Conservation (phyloP, 2,113 vertebrate species). For the Hyperopisus bebe region DNA sequence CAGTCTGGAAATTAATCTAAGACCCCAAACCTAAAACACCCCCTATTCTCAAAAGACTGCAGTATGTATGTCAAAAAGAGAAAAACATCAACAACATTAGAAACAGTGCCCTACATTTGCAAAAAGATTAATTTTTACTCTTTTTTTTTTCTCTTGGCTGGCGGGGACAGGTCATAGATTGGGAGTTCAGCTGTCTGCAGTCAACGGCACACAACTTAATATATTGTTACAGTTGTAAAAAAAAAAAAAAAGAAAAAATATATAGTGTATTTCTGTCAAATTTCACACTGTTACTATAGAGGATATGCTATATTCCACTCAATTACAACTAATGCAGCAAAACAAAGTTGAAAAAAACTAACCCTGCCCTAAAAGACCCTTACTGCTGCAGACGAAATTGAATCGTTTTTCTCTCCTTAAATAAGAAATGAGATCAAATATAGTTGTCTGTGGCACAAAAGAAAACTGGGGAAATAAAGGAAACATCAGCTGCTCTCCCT, state of each 20-base stretch:
- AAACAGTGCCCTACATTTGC: slow-evolving; percentile 58
- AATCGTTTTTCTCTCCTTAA: slow-evolving; percentile 43
- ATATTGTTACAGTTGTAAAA: slow-evolving; percentile 70
- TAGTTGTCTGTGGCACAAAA: slow-evolving; percentile 52
- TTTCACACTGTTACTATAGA: slow-evolving; percentile 67
- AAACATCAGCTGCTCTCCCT: slow-evolving; percentile 35
- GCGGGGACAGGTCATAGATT: slow-evolving; percentile 25
- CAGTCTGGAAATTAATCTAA: slow-evolving; percentile 38
- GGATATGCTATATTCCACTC: slow-evolving; percentile 66
- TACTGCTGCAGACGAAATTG: slow-evolving; percentile 58
- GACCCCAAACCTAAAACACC: slow-evolving; percentile 45
- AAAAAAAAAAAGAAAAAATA: slow-evolving; percentile 61
- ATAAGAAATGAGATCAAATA: slow-evolving; percentile 59
- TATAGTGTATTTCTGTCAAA: slow-evolving; percentile 52
- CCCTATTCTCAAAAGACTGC: slow-evolving; percentile 45
- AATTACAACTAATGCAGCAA: slow-evolving; percentile 66
- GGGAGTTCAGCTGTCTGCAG: slow-evolving; percentile 47
- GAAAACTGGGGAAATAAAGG: slow-evolving; percentile 48
- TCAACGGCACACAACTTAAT: slow-evolving; percentile 69
- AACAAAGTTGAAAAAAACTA: slow-evolving; percentile 53
- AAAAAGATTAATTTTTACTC: slow-evolving; percentile 44
- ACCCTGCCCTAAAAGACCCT: slow-evolving; percentile 63
- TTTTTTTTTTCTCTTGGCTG: slow-evolving; percentile 31
- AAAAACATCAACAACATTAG: slow-evolving; percentile 62
- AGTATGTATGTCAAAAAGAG: slow-evolving; percentile 52